Base-by-base conservation (phyloP, 1,140 invertebrate genomes). In the Meloidogyne floridensis region DNA sequence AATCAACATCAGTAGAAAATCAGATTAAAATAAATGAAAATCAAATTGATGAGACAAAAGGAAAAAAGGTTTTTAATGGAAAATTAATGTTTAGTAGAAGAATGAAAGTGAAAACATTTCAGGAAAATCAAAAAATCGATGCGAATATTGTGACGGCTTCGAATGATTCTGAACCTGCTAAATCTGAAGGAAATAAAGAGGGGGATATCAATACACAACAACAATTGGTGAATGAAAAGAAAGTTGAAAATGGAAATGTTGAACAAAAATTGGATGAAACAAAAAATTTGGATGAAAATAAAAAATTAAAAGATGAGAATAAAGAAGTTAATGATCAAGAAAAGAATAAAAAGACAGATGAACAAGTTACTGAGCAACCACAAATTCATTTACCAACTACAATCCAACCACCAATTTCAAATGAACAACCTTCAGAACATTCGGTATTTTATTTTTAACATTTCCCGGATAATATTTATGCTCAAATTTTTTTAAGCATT, bases 41-140 rank as follows among this genome's bases (percentile, higher is more conserved):
- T 15, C 56, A 59, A 59, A 59, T 59, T 2, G 5, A 13, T 65
- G 59, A 65, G 1, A 4, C 59, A 8, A 65, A 65, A 65, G 59
- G n/a, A 65, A n/a, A 65, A 65, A 65, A 65, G 59, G 59, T 65
- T 65, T 65, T 65, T 65, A 65, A 8, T 65, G 59, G 59, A 65
- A 65, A 65, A 65, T 65, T 65, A 65, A 65, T 65, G 59, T 65
- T 65, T 65, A 15, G 59, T 15, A 65, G 59, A 65, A 65, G 59
- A 65, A 65, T 65, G 59, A 65, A 65, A 65, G n/a, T 65, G 59
- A 65, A 65, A 65, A 65, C 59, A 65, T 65, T 65, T 65, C 59
- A 65, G 59, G 59, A 65, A 18, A 65, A 18, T 65, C 4, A 65
- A 65, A n/a, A 65, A 65, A 65, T n/a, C 7, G 59, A 5, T 65